Base-by-base conservation (phyloP, 2,797 vertebrate genomes). In the Amblyraja radiata region DNA sequence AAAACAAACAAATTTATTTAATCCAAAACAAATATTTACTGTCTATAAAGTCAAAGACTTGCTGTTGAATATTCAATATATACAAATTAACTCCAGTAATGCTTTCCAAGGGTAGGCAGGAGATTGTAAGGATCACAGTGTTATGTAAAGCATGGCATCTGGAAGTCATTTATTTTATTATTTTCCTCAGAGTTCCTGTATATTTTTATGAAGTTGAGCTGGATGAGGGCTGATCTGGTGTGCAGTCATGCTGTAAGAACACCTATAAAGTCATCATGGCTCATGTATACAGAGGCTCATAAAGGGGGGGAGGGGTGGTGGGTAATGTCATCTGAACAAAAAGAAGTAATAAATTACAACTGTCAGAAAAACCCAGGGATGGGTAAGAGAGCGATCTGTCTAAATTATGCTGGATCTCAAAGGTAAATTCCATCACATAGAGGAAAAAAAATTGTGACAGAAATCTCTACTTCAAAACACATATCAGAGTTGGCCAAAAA, bases 141-240 rank as follows among this genome's bases (percentile, higher is more conserved):
- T 93, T 93, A 95, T 90, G 94, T 76, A 93, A 93, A 93, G 94
- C 95, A 94, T 95, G 95, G 95, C 96, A 96, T 94, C 96, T 97
- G 95, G 96, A 97, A 97, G 94, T 95, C 95, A 95, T 97, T 95
- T 94, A 95, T 90, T 94, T 95, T 96, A 96, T 95, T 96, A 94
- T 94, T 95, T 96, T 96, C 97, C 96, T 96, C 96, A 95, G 93
- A 94, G 94, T 94, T 86, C 88, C 84, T 93, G 95, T 96, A 94
- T 39, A 93, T 74, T 95, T 95, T 96, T 95, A 96, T 96, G 95
- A 96, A 93, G 94, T 94, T 95, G 94, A 96, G 96, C 95, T 95
- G 94, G 95, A 96, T 96, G 94, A 94, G 80, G 94, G 94, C 94
- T 93, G 96, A 95, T 95, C 94, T 95, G 94, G 96, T 96, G 93